These are phyloP conservation scores for Caenorhabditis inopinata DNA, from an alignment of 1,140 invertebrate genomes.

Conservation along the genomic window DNA sequence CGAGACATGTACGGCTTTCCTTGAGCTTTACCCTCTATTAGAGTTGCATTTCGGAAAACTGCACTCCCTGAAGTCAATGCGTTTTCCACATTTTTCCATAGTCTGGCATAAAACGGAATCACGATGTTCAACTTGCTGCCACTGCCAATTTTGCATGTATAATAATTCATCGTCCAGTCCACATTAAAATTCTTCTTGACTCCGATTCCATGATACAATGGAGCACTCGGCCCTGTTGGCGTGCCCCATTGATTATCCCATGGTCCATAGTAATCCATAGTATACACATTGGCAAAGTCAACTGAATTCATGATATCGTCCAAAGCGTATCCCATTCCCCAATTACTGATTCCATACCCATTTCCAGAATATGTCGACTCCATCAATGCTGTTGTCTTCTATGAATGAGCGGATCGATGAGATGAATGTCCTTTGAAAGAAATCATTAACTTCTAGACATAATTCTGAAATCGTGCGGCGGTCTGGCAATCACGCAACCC, in stretches of 20 bases:
- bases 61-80: background rate
- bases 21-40: background rate
- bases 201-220: background rate
- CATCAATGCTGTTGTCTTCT: too few species aligned
- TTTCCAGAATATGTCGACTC: too few species aligned
- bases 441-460: too few species aligned
- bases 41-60: background rate
- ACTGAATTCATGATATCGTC: background rate
- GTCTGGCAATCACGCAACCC: too few species aligned
- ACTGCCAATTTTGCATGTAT: background rate
- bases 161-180: background rate
- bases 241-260: conserved; percentile 7
- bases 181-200: background rate
- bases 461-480: too few species aligned
- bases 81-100: background rate
- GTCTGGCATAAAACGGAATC: background rate
- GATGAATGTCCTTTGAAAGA: too few species aligned
- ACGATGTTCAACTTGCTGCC: background rate
- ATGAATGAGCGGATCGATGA: too few species aligned
- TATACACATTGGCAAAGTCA: background rate
- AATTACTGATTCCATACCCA: background rate
- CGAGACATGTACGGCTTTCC: background rate
- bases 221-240: background rate
- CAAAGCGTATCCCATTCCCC: background rate
- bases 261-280: conserved; percentile 5